A percentile compares a stretch with the other conserved stretches of the same genome.
Conservation (phyloP, 2,113 vertebrate genomes). For the Danio rerio region GRCz12tu NC_133189.1:30418501-30419000, state of each 20-base stretch:
- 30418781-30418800: background rate
- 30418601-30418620: no score
- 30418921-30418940: slow-evolving; percentile 1
- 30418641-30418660: background rate
- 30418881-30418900: slow-evolving; percentile 1
- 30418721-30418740: background rate
- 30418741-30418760: slow-evolving; percentile 14
- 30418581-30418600: background rate
- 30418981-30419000: background rate
- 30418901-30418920: background rate
- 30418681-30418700: background rate
- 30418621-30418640: no score
- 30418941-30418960: background rate
- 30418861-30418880: background rate
- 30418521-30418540: background rate
- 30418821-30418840: background rate
- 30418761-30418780: background rate
- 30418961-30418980: background rate
- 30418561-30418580: background rate
- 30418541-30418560: background rate
- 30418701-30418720: background rate
- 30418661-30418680: background rate
- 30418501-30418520: background rate
- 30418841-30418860: background rate
- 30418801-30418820: background rate